Evolutionary conservation across 2,797 vertebrate genomes (phyloP), one percentile per base, ranked within the genome.

Genomic region (Rhabdomys pumilio): DNA sequence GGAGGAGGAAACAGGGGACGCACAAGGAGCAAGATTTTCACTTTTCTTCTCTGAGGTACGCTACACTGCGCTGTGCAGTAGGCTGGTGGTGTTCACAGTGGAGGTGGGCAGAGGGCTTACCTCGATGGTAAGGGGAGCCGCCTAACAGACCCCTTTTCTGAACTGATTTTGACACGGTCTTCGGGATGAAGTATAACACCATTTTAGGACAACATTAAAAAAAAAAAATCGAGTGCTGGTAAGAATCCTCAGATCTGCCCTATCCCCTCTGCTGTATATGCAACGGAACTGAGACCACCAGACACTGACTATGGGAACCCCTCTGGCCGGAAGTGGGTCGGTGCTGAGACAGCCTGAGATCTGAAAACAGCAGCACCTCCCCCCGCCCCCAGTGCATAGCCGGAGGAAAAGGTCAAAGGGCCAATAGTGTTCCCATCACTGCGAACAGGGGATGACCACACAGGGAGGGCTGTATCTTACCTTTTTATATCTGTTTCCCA

Each of bases 51-150:
- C 53, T 0, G 6, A 72, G 67, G 55, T 57, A 4, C 3, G 12
- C 22, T 15, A n/a, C 72, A 13, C 38, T 0, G 0, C 17, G 10
- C 41, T 13, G 22, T 44, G 19, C 20, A 0, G 2, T 47, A 65
- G 75, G 65, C 80, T 5, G 55, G n/a, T 11, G 4, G 0, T 92
- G 41, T 76, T 63, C 59, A 59, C 24, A 41, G 91, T 0, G 2
- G 9, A 26, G 6, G 15, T 41, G n/a, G 65, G 22, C 22, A 29
- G 26, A 34, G 41, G 47, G 61, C 38, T 85, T 29, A 61, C 17
- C 34, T 87, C 20, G n/a, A 44, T 14, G 79, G 24, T 31, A 59
- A 55, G 84, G 24, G 47, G 29, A 86, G 41, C 29, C 17, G 50
- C 75, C 77, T 38, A 24, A 0, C 57, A 96, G 61, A 69, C 26